Conservation (phyloP, 1,140 invertebrate genomes). For the Papilio aristodemus region DNA sequence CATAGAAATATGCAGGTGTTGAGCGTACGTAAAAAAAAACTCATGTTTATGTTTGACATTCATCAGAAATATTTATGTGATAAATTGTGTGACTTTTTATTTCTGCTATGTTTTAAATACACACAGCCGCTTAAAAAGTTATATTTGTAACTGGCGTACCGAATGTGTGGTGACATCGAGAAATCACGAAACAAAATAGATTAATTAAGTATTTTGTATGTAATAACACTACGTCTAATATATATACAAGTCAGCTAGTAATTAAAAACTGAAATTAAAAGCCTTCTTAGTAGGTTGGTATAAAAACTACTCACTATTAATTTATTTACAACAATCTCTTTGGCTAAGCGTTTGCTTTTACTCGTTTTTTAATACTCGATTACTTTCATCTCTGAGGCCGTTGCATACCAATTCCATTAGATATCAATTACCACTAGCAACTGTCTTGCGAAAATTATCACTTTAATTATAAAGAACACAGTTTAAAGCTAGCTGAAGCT, state of each 20-base stretch:
- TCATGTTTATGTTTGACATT: constrained; percentile 10
- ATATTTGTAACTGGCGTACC: too few species aligned
- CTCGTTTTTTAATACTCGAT: constrained; percentile 23
- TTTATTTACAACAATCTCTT: not conserved
- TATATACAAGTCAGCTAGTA: not conserved
- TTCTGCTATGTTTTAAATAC: too few species aligned
- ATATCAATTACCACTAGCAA: constrained; percentile 57
- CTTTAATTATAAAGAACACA: constrained; percentile 61
- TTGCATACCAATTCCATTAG: constrained; percentile 53
- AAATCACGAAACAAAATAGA: not conserved
- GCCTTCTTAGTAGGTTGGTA: not conserved
- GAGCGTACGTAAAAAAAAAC: not conserved
- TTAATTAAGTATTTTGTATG: not conserved
- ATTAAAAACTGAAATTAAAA: not conserved
- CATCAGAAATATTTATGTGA: constrained; percentile 10
- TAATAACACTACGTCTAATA: not conserved
- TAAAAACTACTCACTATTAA: not conserved
- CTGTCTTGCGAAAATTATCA: constrained; percentile 55
- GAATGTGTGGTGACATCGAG: not conserved
- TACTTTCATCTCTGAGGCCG: constrained; percentile 41
- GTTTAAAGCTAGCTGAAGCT: constrained; percentile 30
- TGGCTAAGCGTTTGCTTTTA: not conserved
- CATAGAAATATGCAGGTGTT: constrained; percentile 21
- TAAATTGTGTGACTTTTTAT: not conserved
- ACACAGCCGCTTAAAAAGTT: too few species aligned